Evolutionary conservation across 2,888 invertebrate genomes (phyloP).

Genomic region (Ormyrus nitidulus): DNA sequence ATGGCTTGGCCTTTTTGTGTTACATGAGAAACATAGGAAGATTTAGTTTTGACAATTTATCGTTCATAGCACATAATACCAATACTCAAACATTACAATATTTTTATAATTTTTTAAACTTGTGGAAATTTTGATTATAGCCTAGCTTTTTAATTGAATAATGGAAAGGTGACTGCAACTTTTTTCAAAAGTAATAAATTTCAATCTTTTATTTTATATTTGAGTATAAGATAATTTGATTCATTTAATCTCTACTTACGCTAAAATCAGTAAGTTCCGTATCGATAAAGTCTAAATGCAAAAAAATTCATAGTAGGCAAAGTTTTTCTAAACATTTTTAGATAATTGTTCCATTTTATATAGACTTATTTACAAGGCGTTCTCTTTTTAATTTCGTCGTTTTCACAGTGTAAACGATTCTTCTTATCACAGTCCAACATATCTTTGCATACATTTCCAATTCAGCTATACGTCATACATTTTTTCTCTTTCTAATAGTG

Average conservation of each 20-base stretch:
- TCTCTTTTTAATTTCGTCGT: background rate
- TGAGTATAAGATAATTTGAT: background rate
- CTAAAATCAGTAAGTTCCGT: background rate
- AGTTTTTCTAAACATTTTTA: conserved; percentile 1
- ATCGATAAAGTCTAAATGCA: background rate
- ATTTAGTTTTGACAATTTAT: conserved; percentile 5
- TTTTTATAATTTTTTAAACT: background rate
- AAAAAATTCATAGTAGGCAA: background rate
- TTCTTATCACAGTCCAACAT: conserved; percentile 37
- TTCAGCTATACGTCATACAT: background rate
- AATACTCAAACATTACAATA: background rate
- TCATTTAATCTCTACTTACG: background rate
- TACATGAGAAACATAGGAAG: conserved; percentile 21
- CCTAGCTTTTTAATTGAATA: background rate
- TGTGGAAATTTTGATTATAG: background rate
- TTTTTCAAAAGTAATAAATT: background rate
- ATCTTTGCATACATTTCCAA: background rate
- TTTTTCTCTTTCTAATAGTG: background rate
- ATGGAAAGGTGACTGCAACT: too few species aligned
- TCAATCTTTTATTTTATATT: background rate
- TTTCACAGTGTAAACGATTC: background rate
- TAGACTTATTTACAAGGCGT: conserved; percentile 17
- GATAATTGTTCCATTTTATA: background rate
- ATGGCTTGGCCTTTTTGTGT: conserved; percentile 26
- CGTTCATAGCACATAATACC: background rate